Percentiles rank a stretch among this genome's conserved stretches.
These are phyloP conservation scores for Catalaphyllia jardinei DNA, from an alignment of 64 coral and sea anemone genomes.

Conservation along the genomic window DNA sequence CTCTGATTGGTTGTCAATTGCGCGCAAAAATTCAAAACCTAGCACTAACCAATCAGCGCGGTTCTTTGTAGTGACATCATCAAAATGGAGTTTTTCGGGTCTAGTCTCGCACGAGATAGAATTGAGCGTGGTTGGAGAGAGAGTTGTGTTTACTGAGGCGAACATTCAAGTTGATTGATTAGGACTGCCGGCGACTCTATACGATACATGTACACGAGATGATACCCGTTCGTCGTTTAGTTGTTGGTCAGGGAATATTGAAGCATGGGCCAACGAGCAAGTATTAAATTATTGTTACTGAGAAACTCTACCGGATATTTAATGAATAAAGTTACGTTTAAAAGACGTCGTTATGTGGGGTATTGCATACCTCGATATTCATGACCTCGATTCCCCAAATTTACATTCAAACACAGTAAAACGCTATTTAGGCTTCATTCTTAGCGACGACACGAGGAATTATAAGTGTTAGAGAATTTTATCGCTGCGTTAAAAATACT, in stretches of 20 bases:
- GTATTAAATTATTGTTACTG: conserved; percentile 50
- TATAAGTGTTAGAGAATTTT: too few relatives aligned
- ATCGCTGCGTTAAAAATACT: too few relatives aligned
- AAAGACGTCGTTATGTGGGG: not conserved
- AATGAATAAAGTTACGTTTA: conserved; percentile 41
- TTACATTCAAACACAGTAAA: too few relatives aligned
- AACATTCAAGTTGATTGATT: conserved; percentile 6
- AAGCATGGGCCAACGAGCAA: conserved; percentile 22
- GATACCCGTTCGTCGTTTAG: conserved; percentile 42
- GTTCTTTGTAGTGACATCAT: too few relatives aligned
- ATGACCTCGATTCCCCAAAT: too few relatives aligned
- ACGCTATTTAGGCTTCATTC: too few relatives aligned
- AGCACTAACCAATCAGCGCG: too few relatives aligned
- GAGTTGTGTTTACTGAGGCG: not conserved
- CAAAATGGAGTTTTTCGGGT: too few relatives aligned
- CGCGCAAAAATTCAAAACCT: too few relatives aligned
- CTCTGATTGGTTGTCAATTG: too few relatives aligned
- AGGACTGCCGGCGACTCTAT: conserved; percentile 9
- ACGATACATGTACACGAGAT: not conserved
- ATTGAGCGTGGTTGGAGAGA: not conserved
- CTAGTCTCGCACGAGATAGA: not conserved
- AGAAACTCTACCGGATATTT: conserved; percentile 43
- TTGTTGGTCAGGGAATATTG: conserved; percentile 18
- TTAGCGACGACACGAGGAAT: too few relatives aligned
- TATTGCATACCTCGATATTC: too few relatives aligned